phyloP scores from a whole-genome alignment of 2,888 invertebrate species.

The Campaea margaritaria region DNA sequence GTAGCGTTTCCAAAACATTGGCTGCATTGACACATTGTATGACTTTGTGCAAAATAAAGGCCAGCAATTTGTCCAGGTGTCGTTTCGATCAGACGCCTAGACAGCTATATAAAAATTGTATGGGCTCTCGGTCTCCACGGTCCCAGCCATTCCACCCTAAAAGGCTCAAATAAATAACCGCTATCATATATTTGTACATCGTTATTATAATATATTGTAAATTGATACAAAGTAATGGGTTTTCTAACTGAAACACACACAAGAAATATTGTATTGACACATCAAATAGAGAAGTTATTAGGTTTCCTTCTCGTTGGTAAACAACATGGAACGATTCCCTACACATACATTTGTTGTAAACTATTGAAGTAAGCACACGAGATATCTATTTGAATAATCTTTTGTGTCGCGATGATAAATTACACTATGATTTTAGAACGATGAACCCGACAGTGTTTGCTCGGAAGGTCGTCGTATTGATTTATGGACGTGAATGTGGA shows the following conservation, averaged over 20 bases:
- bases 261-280: not conserved
- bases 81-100: too few relatives aligned
- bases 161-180: too few relatives aligned
- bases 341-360: slow-evolving; percentile 22
- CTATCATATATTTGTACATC: too few relatives aligned
- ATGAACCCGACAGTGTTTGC: slow-evolving; percentile 32
- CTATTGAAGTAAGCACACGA: slow-evolving; percentile 25
- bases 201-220: too few relatives aligned
- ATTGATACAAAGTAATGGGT: not conserved
- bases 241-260: not conserved
- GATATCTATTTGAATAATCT: slow-evolving; percentile 36
- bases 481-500: slow-evolving; percentile 31
- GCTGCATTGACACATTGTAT: too few relatives aligned
- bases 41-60: too few relatives aligned
- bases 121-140: too few relatives aligned
- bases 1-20: too few relatives aligned
- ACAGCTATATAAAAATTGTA: too few relatives aligned
- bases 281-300: slow-evolving; percentile 13
- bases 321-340: slow-evolving; percentile 9
- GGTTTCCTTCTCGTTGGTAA: slow-evolving; percentile 7
- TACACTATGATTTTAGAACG: slow-evolving; percentile 35
- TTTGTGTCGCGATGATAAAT: slow-evolving; percentile 37
- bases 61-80: too few relatives aligned
- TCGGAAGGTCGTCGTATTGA: slow-evolving; percentile 35
- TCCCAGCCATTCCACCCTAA: too few relatives aligned